Percentiles rank a stretch among this genome's conserved stretches.
Conservation (phyloP, 2,113 vertebrate species). For the Rhodinocichla rosea region DNA sequence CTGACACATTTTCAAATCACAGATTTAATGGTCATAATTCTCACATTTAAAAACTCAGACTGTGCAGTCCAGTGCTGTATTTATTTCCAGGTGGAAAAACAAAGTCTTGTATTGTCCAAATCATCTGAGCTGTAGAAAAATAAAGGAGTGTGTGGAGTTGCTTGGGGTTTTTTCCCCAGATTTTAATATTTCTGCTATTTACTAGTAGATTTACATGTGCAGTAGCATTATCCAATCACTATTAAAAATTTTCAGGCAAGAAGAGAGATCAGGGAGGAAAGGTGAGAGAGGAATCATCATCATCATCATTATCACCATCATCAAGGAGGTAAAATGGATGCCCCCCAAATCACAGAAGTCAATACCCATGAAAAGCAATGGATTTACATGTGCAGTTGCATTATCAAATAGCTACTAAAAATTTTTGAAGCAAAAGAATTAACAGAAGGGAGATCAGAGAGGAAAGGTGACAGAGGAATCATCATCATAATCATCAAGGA, state of each 20-base stretch:
- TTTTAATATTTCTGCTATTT: not conserved
- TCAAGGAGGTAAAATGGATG: not conserved
- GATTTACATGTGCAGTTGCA: not conserved
- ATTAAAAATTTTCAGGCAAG: not conserved
- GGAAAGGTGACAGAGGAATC: not conserved
- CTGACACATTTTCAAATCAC: conserved; percentile 45
- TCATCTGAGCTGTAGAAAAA: not conserved
- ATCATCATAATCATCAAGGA: not conserved
- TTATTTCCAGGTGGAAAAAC: not conserved
- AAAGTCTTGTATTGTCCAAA: not conserved
- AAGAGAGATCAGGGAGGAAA: not conserved
- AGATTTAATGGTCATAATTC: conserved; percentile 22
- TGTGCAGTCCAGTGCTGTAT: not conserved
- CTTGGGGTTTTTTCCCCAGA: rapidly evolving
- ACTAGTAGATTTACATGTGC: not conserved
- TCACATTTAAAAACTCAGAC: conserved; percentile 7
- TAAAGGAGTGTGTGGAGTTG: not conserved
- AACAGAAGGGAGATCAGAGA: not conserved
- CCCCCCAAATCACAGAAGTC: not conserved
- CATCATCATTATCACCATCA: not conserved
- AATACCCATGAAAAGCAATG: not conserved
- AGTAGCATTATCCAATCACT: not conserved
- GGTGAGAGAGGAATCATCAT: not conserved
- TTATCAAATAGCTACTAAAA: not conserved
- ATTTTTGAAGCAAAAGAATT: not conserved